These are phyloP conservation scores for Tragelaphus oryx DNA, from an alignment of 2,797 vertebrate genomes.

Conservation along the genomic window DNA sequence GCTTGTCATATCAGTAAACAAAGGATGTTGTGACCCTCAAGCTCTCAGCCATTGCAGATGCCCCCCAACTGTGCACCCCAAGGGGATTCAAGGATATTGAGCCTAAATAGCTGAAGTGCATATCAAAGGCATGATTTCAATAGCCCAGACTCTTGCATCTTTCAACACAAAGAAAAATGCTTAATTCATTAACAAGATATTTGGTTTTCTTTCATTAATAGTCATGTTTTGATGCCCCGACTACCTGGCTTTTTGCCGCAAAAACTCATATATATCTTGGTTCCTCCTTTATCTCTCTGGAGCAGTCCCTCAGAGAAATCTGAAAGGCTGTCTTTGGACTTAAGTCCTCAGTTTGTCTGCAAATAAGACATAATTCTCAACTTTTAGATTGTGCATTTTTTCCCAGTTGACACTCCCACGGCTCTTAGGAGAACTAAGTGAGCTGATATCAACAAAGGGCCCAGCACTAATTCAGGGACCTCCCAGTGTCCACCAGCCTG, in stretches of 20 bases:
- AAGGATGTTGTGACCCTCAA: neutral
- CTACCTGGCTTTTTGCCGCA: neutral
- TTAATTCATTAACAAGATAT: neutral
- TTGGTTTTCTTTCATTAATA: neutral
- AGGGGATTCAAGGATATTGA: neutral
- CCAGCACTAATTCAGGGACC: neutral
- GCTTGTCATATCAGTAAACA: neutral
- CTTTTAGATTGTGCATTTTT: neutral
- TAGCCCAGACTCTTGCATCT: neutral
- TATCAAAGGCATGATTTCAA: neutral
- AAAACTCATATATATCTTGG: neutral
- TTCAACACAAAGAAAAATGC: neutral
- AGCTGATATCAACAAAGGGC: neutral
- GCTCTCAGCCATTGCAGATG: neutral
- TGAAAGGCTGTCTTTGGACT: neutral
- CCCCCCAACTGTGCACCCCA: neutral
- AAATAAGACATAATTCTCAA: neutral
- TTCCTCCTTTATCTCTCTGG: neutral
- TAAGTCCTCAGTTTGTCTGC: neutral
- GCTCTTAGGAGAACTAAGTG: neutral
- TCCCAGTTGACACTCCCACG: neutral
- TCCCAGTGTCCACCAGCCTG: neutral
- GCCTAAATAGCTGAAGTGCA: neutral
- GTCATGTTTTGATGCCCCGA: neutral
- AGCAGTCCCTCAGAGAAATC: neutral